Evolutionary conservation across 2,113 vertebrate genomes (phyloP), one percentile per base, ranked within the genome.

Genomic region (Corydoras sp.): DNA sequence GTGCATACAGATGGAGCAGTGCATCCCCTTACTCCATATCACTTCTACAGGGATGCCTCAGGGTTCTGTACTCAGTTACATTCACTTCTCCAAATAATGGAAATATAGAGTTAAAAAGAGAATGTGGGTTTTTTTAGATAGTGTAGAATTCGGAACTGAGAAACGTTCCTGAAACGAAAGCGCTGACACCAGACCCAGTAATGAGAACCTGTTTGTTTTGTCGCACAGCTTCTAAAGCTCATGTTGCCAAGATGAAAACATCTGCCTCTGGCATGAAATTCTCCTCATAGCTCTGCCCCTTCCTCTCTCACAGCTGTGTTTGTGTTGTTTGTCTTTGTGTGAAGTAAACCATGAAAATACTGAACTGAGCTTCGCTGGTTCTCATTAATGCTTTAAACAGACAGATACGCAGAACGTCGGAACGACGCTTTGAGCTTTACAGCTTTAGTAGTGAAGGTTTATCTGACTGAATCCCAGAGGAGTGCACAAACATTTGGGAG

Each of bases 341-440:
- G 51, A 9, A 53, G 13, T 53, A 53, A 53, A 53, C 51, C 51
- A 14, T 53, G 51, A 53, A 53, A 53, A 53, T 53, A 14, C 2
- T 53, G 10, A 53, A 8, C 35, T 4, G 35, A 53, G 13, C 24
- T 58, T 24, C 2, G 18, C 63, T 50, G 63, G 5, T 10, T 65
- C 49, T 65, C 49, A 53, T 65, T 65, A 54, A 65, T 65, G 12
- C 24, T 29, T 53, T 29, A 31, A 14, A 7, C 49, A 65, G 14
- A 49, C 30, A 51, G 50, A 54, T 29, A 29, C 13, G 10, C 15
- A 24, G 14, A 7, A 9, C 11, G 8, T 4, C 62, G 18, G 18
- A 24, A 24, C 18, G 18, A 24, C 18, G 2, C 18, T 65, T 43
- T 0, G 62, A 43, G n/a, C 12, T 65, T 65, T 9, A 29, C 62